Evolutionary conservation across 1,140 invertebrate genomes (phyloP).

Genomic region (Metopolophium dirhodum): DNA sequence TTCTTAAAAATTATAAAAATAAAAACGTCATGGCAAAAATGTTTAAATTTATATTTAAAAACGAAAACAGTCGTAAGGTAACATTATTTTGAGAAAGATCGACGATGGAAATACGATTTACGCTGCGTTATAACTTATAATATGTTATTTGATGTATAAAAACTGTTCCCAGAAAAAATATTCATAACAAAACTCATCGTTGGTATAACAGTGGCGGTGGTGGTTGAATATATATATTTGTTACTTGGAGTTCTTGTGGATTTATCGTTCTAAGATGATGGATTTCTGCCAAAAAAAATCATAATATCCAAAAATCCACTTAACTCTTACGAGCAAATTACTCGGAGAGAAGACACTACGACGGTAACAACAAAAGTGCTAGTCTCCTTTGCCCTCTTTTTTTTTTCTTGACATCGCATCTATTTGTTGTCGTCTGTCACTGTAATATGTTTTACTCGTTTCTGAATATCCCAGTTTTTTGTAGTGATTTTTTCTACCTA

Average conservation of each 20-base stretch:
- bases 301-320: conserved; percentile 52
- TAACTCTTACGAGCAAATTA: conserved; percentile 34
- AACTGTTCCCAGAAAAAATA: conserved; percentile 4
- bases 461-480: background rate
- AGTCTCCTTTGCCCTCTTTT: conserved; percentile 29
- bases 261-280: conserved; percentile 32
- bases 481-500: background rate
- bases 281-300: conserved; percentile 29
- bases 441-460: background rate
- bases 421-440: conserved; percentile 30
- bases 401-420: background rate
- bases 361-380: conserved; percentile 15
- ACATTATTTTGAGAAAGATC: background rate
- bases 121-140: background rate
- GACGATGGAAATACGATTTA: conserved; percentile 18
- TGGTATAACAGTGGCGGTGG: background rate
- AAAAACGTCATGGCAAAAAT: background rate
- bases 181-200: background rate
- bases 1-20: background rate
- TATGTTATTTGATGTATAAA: background rate
- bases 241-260: background rate
- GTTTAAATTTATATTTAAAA: background rate
- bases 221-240: background rate
- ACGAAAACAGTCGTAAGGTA: background rate
- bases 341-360: background rate